Evolutionary conservation across 2,888 invertebrate genomes (phyloP).

Genomic region (Sarcophaga caerulescens): DNA sequence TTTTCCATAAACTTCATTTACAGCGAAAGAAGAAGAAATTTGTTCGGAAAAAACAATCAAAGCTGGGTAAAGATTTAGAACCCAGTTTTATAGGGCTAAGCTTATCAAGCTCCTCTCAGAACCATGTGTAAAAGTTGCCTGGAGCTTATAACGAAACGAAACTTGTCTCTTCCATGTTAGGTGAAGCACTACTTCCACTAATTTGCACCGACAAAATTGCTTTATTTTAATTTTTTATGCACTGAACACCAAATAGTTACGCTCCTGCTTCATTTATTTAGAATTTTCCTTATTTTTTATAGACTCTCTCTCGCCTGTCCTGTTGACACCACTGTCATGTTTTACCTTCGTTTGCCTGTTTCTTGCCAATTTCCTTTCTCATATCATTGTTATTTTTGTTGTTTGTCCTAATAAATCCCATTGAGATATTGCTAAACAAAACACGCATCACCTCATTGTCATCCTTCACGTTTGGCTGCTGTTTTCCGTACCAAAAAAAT

Average conservation of each 20-base stretch:
- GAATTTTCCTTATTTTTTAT: background rate
- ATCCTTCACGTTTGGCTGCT: conserved; percentile 20
- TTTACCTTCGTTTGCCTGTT: conserved; percentile 28
- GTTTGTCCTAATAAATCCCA: conserved; percentile 64
- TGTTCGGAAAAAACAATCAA: too few species aligned
- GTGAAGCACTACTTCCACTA: too few species aligned
- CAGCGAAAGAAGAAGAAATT: too few species aligned
- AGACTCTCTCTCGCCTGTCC: background rate
- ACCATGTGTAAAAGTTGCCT: too few species aligned
- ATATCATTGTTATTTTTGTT: conserved; percentile 41
- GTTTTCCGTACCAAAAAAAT: conserved; percentile 8
- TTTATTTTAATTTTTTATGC: too few species aligned
- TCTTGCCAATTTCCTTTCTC: conserved; percentile 61
- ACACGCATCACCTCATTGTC: conserved; percentile 53
- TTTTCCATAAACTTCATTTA: too few species aligned
- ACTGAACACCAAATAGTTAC: background rate
- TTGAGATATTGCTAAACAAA: conserved; percentile 65
- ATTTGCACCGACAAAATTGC: too few species aligned
- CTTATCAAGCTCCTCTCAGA: too few species aligned
- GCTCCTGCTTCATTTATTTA: conserved; percentile 20
- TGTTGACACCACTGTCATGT: conserved; percentile 45
- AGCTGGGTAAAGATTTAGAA: too few species aligned
- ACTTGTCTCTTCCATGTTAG: too few species aligned
- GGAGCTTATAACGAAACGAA: too few species aligned
- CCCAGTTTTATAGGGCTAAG: too few species aligned